phyloP scores from a whole-genome alignment of 92 coral and sea anemone species.

The Galaxea fascicularis region DNA sequence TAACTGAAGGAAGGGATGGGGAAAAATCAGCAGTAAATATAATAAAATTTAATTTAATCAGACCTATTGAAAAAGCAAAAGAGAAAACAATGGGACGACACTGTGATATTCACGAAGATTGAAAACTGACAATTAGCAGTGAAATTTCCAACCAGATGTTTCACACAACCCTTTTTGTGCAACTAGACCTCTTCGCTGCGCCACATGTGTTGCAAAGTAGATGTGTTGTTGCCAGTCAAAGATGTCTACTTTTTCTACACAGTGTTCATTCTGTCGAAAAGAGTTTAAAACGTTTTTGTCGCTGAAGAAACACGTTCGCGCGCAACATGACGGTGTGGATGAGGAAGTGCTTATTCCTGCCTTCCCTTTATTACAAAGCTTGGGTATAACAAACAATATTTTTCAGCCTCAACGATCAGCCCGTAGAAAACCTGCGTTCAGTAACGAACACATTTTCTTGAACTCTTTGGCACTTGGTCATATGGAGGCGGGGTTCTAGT shows the following conservation, averaged over 20 bases:
- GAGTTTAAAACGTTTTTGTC: neutral
- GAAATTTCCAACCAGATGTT: neutral
- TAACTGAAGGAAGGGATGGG: too few relatives aligned
- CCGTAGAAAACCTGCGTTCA: too few relatives aligned
- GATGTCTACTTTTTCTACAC: neutral
- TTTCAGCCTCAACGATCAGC: too few relatives aligned
- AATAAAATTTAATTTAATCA: too few relatives aligned
- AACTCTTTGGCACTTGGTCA: too few relatives aligned
- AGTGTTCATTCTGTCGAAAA: neutral
- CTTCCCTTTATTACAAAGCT: neutral
- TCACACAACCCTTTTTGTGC: neutral
- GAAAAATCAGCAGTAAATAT: too few relatives aligned
- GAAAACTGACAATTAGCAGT: neutral
- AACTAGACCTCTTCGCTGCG: neutral
- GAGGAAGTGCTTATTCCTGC: neutral
- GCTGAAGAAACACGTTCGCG: slow-evolving; percentile 1
- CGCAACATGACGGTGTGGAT: neutral
- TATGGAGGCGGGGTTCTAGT: too few relatives aligned
- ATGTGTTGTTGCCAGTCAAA: neutral
- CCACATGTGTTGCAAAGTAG: neutral
- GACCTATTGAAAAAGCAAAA: too few relatives aligned
- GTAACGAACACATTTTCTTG: too few relatives aligned
- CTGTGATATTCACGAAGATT: too few relatives aligned
- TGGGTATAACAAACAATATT: too few relatives aligned
- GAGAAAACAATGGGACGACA: too few relatives aligned